These are phyloP conservation scores for Epinephelus malabaricus DNA, from an alignment of 2,797 vertebrate species.

Conservation along the genomic window DNA sequence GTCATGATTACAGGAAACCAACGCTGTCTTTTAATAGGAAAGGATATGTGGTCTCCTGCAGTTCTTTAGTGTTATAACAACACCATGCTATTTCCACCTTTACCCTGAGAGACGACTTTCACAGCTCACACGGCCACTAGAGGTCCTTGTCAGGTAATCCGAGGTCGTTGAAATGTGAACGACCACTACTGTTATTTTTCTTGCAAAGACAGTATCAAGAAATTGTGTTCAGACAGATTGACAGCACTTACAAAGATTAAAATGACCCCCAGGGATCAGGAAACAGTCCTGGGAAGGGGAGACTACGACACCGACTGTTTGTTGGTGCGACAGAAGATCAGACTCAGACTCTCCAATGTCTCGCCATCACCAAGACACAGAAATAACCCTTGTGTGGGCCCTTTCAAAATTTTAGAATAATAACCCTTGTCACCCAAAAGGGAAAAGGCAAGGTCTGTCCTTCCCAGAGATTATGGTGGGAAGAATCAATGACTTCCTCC, in stretches of 20 bases:
- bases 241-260: neutral
- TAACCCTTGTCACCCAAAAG: conserved; percentile 74
- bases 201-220: neutral
- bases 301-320: conserved; percentile 23
- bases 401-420: conserved; percentile 71
- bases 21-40: neutral
- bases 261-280: conserved; percentile 19
- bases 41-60: neutral
- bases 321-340: conserved; percentile 35
- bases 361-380: conserved; percentile 47
- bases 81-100: neutral
- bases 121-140: neutral
- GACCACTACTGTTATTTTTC: neutral
- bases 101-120: neutral
- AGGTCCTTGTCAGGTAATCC: conserved; percentile 6
- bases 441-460: conserved; percentile 74
- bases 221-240: conserved; percentile 3
- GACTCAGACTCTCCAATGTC: conserved; percentile 12
- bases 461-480: conserved; percentile 84
- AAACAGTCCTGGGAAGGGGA: conserved; percentile 38
- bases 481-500: conserved; percentile 86
- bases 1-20: neutral
- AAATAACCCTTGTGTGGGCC: conserved; percentile 75
- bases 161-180: neutral
- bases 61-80: conserved; percentile 2